These are phyloP conservation scores for Chunga burmeisteri DNA, from an alignment of 2,113 vertebrate species.

Conservation along the genomic window DNA sequence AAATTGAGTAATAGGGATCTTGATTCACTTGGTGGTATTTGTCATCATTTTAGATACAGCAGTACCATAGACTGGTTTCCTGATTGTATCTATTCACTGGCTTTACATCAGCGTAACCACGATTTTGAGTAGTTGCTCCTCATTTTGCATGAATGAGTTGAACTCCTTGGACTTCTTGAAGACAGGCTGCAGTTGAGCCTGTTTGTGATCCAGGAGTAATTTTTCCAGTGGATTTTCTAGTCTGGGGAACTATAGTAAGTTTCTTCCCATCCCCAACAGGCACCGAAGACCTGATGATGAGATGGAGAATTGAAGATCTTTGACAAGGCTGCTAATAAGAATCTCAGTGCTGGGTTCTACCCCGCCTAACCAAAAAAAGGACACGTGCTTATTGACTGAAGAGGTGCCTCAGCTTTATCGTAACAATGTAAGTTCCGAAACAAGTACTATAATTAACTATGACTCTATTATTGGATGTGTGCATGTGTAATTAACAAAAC, in stretches of 20 bases:
- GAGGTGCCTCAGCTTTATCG: neutral
- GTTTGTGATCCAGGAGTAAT: neutral
- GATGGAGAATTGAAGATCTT: neutral
- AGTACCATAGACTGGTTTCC: neutral
- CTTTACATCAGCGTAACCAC: neutral
- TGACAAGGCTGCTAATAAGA: neutral
- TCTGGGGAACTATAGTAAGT: neutral
- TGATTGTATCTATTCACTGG: neutral
- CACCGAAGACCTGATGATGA: neutral
- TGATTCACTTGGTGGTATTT: neutral
- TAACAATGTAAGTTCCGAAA: neutral
- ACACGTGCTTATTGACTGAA: neutral
- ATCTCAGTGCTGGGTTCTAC: neutral
- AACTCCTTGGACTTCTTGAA: neutral
- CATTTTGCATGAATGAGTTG: neutral
- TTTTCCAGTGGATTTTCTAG: neutral
- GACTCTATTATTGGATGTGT: conserved; percentile 30
- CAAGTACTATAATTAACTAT: conserved; percentile 58
- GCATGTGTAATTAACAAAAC: conserved; percentile 60
- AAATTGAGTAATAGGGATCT: neutral
- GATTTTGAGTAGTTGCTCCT: neutral
- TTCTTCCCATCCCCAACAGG: neutral
- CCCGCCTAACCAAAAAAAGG: neutral
- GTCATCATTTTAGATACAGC: neutral
- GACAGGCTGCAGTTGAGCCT: neutral